Base-by-base conservation (phyloP, 2,113 vertebrate species). In the Paralichthys olivaceus region DNA sequence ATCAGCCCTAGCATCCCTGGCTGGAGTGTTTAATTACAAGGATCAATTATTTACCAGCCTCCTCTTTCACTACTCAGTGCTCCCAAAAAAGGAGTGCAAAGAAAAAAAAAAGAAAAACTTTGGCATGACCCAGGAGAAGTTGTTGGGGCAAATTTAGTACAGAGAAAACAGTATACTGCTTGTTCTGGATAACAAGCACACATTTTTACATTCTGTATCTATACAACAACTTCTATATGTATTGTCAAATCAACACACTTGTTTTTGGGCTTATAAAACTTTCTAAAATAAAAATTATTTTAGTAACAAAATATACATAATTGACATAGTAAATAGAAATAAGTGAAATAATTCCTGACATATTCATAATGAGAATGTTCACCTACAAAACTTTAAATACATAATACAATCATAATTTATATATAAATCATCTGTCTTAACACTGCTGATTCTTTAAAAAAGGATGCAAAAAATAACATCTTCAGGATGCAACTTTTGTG, bases 41-140 rank as follows among this genome's bases (percentile, higher is more conserved):
- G 90, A 95, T 95, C 89, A 94, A 95, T 95, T 94, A 95, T 95
- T 95, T 87, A 95, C 87, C 81, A 90, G 91, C 94, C 88, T 94
- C 90, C 84, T 93, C 92, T 95, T 93, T 95, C 94, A 94, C 87
- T 92, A 88, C 84, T 83, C 91, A 80, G 86, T 75, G 84, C 88
- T 90, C 88, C 91, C 84, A 93, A 92, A 92, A 93, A 91, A 89
- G 77, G 84, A 89, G 84, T 75, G 84, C 81, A 77, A 90, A 84
- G 75, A 80, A 72, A 78, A 80, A 88, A 61, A 59, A 72, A 69
- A 84, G 65, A 70, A 75, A 70, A 77, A 79, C 77, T 26, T 26
- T 26, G 45, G 26, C 25, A 57, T 69, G 64, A 66, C 65, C 77
- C 26, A 79, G 62, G 84, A 53, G 63, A 71, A 49, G 51, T 63